Conservation (phyloP, 1,140 invertebrate genomes). For the Diabrotica virgifera region DNA sequence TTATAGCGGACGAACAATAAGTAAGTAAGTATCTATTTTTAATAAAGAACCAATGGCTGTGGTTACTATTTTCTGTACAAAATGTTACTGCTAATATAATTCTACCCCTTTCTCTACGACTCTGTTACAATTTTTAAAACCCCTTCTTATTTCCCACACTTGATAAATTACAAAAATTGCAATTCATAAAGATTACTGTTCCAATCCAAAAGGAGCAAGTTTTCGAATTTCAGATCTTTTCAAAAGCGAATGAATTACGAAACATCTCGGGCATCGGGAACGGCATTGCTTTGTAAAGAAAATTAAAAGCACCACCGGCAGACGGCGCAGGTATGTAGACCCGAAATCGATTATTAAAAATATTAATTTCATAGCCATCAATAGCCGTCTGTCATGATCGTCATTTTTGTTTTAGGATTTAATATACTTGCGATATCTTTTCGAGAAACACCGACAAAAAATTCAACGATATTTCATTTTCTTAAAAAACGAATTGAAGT, state of each 20-base stretch:
- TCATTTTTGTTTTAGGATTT: constrained; percentile 25
- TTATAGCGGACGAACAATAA: too few species aligned
- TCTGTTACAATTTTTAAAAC: too few species aligned
- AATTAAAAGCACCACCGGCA: constrained; percentile 10
- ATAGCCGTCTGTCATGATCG: constrained; percentile 28
- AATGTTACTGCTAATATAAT: too few species aligned
- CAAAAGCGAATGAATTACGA: not conserved
- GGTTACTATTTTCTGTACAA: too few species aligned
- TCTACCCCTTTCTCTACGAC: too few species aligned
- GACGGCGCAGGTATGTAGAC: constrained; percentile 19
- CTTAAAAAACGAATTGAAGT: too few species aligned
- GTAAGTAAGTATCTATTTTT: too few species aligned
- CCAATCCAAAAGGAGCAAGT: not conserved
- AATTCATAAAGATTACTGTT: not conserved
- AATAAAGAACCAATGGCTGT: too few species aligned
- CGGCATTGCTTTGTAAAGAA: constrained; percentile 13
- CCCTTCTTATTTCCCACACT: too few species aligned
- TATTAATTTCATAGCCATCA: constrained; percentile 37
- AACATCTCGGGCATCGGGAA: not conserved
- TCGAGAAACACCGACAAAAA: constrained; percentile 24
- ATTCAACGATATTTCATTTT: not conserved
- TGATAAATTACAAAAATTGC: not conserved
- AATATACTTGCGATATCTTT: constrained; percentile 23
- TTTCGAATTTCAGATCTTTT: not conserved
- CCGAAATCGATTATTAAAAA: constrained; percentile 38